Conservation (phyloP, 2,888 invertebrate genomes). For the Pachydiplax longipennis region DNA sequence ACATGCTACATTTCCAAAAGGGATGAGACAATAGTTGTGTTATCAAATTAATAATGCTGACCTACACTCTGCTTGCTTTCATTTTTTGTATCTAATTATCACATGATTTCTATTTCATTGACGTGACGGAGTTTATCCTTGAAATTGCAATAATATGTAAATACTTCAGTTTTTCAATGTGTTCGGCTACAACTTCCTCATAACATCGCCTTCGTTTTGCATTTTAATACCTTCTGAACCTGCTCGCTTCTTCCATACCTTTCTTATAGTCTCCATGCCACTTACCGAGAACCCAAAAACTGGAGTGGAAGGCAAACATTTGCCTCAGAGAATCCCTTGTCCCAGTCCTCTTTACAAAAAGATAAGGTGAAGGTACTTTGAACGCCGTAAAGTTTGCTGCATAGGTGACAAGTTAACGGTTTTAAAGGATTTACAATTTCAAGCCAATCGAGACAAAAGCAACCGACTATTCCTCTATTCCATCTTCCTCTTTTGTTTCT, state of each 20-base stretch:
- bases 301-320: constrained; percentile 15
- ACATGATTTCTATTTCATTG: too few relatives aligned
- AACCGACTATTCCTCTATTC: background rate
- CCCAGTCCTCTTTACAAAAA: background rate
- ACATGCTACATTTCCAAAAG: too few relatives aligned
- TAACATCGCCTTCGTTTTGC: too few relatives aligned
- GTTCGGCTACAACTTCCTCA: too few relatives aligned
- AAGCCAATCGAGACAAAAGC: background rate
- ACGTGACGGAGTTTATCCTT: too few relatives aligned
- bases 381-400: background rate
- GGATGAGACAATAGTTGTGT: too few relatives aligned
- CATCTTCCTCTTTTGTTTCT: too few relatives aligned
- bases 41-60: too few relatives aligned
- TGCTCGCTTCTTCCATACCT: background rate
- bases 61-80: too few relatives aligned
- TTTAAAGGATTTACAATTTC: background rate
- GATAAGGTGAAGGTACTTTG: constrained; percentile 15
- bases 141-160: too few relatives aligned
- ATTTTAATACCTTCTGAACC: background rate
- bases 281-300: background rate
- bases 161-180: too few relatives aligned
- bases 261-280: background rate
- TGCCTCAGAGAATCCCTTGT: background rate
- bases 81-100: too few relatives aligned
- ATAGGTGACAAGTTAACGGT: background rate